Evolutionary conservation across 2,888 invertebrate species (phyloP).

Genomic region (Clivina fossor): DNA sequence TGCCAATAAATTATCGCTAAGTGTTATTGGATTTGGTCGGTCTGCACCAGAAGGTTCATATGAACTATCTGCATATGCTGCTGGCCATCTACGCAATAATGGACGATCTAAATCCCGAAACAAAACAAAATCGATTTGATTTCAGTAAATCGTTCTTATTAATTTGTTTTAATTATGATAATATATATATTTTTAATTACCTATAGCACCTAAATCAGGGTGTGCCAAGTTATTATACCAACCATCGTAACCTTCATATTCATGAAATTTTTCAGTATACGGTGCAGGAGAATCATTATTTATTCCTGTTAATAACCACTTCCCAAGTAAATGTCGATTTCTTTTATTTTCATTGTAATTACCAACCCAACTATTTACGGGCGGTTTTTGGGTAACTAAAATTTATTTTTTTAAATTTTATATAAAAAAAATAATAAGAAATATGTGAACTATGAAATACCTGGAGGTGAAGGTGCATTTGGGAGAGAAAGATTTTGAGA

Average conservation of each 20-base stretch:
- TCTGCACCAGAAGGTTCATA: constrained; percentile 56
- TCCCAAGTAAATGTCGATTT: constrained; percentile 36
- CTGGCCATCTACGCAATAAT: constrained; percentile 57
- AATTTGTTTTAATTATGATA: background rate
- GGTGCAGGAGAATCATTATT: too few species aligned
- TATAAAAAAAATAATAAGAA: background rate
- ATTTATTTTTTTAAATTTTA: background rate
- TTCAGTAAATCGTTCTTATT: too few species aligned
- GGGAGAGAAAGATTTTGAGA: background rate
- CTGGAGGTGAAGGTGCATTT: background rate
- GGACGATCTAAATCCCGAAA: constrained; percentile 59
- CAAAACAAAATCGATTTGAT: too few species aligned
- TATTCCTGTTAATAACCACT: constrained; percentile 44
- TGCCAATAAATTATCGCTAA: constrained; percentile 56
- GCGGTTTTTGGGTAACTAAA: constrained; percentile 8
- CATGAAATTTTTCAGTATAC: constrained; percentile 34
- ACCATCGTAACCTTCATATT: constrained; percentile 53
- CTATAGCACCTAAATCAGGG: constrained; percentile 51
- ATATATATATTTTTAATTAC: constrained; percentile 40
- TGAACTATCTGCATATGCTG: constrained; percentile 60
- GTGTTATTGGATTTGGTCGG: constrained; percentile 57
- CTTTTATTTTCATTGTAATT: background rate
- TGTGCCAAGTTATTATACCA: constrained; percentile 52
- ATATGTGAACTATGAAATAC: background rate
- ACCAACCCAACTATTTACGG: constrained; percentile 9